phyloP scores from a whole-genome alignment of 2,797 vertebrate species.

The Tamandua tetradactyla region DNA sequence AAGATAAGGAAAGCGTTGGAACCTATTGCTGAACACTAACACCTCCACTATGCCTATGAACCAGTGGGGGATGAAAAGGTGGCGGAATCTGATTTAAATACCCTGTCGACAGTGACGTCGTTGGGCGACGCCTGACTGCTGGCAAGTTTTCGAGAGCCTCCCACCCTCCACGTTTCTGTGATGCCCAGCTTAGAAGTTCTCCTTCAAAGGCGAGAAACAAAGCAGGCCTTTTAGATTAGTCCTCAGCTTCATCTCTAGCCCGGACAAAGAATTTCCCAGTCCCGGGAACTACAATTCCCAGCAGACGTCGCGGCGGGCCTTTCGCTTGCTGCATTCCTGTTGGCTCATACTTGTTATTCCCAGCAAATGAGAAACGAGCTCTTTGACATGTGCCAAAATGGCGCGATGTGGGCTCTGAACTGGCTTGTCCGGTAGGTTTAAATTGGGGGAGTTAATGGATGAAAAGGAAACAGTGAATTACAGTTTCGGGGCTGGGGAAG shows the following conservation, averaged over 20 bases:
- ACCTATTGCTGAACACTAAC: background rate
- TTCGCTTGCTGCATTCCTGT: background rate
- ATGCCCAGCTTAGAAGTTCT: background rate
- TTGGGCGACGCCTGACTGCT: background rate
- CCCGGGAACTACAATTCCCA: constrained; percentile 72
- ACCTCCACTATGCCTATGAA: background rate
- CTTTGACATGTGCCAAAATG: constrained; percentile 70
- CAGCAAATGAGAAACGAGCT: constrained; percentile 63
- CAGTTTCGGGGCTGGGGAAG: background rate
- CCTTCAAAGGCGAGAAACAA: background rate
- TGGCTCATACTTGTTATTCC: background rate
- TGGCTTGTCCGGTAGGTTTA: constrained; percentile 58
- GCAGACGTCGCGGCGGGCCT: background rate
- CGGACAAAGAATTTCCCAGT: background rate
- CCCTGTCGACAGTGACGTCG: background rate
- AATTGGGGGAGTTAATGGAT: constrained; percentile 54
- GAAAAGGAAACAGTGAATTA: constrained; percentile 25
- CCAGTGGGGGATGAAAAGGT: background rate
- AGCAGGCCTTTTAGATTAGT: background rate
- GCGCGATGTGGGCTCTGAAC: background rate
- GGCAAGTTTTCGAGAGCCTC: background rate
- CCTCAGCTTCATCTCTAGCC: background rate
- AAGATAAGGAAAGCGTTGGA: constrained; percentile 2
- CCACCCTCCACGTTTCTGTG: background rate
- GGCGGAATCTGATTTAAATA: background rate